Base-by-base conservation (phyloP, 1,140 invertebrate species). In the Sycophila sp. region DNA sequence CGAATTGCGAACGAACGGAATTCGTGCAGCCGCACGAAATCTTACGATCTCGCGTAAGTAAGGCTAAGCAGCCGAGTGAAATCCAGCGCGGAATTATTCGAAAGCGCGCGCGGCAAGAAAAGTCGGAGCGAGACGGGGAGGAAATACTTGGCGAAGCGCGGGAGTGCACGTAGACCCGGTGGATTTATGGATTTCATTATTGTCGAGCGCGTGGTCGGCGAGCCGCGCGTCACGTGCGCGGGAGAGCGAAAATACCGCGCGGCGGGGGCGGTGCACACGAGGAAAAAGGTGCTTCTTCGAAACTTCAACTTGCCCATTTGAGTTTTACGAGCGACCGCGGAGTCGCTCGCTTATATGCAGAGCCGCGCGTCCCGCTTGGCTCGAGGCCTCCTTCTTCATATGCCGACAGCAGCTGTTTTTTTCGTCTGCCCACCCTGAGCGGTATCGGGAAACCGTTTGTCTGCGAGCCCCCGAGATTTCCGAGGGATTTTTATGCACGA, bases 181-280 rank as follows among this genome's bases (percentile, higher is more conserved):
- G 74, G 75, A 78, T 78, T 78, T 78, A 78, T 78, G 73, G 74
- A 75, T 78, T 77, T 78, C 77, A 78, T 78, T 78, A 78, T 75
- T 76, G 72, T 73, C 64, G 72, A 64, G n/a, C 59, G 49, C 24
- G 73, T 49, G 69, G 73, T 76, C 10, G 45, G 24, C 36, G 19
- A n/a, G 42, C 59, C 1, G 5, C 42, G 28, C 51, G 30, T n/a
- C 59, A 70, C 51, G 58, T 70, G 59, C 28, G n/a, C 59, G 7
- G 2, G 19, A 36, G 51, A 56, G 26, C 36, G 17, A 55, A 42
- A 55, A 56, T 55, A 40, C 32, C 55, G 40, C 19, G 53, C 28
- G 15, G 17, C 17, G 49, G 28, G 59, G 59, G 32, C 19, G 19
- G 17, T 36, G 10, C n/a, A n/a, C n/a, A n/a, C n/a, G 40, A 34